phyloP scores from a whole-genome alignment of 1,140 invertebrate species.

The Drosophila teissieri region DNA sequence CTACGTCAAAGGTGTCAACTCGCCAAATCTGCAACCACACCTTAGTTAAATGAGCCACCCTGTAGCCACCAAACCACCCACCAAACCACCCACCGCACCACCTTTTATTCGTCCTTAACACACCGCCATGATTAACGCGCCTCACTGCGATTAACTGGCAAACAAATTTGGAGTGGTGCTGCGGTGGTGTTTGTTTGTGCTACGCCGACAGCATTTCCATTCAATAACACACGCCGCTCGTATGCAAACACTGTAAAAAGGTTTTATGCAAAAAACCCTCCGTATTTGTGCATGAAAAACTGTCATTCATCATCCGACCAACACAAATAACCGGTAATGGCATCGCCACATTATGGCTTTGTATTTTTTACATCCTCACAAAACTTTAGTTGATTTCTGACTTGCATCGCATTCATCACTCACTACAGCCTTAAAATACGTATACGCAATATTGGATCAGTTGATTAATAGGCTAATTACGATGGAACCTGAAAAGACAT shows the following conservation, averaged over 20 bases:
- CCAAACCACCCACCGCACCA: not conserved
- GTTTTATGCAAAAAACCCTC: not conserved
- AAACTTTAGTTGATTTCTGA: conserved; percentile 5
- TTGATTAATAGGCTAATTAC: not conserved
- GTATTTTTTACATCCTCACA: not conserved
- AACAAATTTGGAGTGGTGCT: conserved; percentile 41
- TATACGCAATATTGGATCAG: not conserved
- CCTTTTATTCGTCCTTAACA: not conserved
- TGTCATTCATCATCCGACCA: conserved; percentile 2
- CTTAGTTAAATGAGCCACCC: conserved; percentile 10
- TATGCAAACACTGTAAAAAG: conserved; percentile 16
- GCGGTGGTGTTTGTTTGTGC: conserved; percentile 16
- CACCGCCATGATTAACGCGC: conserved; percentile 45
- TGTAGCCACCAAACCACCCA: not conserved
- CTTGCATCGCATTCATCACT: conserved; percentile 1
- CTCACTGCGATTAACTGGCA: conserved; percentile 48
- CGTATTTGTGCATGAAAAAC: conserved; percentile 6
- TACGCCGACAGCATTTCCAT: conserved; percentile 45
- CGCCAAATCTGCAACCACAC: conserved; percentile 50
- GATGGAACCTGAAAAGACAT: too few relatives aligned
- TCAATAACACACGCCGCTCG: conserved; percentile 44
- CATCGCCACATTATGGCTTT: not conserved
- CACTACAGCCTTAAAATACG: not conserved
- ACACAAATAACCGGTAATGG: not conserved
- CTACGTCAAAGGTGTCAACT: conserved; percentile 43